Evolutionary conservation across 2,113 vertebrate species (phyloP).

Genomic region (Brachirus orientalis): DNA sequence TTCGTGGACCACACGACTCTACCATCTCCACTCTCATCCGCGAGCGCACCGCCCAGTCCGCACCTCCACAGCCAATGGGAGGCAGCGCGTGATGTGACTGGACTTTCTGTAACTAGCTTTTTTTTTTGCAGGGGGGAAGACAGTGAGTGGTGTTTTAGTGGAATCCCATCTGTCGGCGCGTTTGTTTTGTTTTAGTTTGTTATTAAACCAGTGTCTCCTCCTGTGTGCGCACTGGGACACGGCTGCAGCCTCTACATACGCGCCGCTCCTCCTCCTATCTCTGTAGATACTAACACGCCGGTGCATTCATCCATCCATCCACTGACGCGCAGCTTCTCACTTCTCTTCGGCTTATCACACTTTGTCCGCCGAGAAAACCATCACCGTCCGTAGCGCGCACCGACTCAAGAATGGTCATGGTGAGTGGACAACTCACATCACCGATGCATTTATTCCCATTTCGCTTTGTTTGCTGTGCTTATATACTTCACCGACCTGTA

Average conservation of each 20-base stretch:
- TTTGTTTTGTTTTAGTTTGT: conserved; percentile 59
- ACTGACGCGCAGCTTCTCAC: conserved; percentile 39
- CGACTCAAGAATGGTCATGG: conserved; percentile 97
- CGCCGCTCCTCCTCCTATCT: not conserved
- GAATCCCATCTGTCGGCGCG: conserved; percentile 60
- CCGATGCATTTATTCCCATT: not conserved
- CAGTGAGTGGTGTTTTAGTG: conserved; percentile 2
- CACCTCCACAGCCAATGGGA: conserved; percentile 86
- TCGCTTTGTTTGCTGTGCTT: not conserved
- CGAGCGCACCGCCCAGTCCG: conserved; percentile 63
- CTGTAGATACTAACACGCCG: not conserved
- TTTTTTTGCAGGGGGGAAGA: conserved; percentile 41
- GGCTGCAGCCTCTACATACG: conserved; percentile 7
- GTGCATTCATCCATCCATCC: conserved; percentile 55
- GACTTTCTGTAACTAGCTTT: conserved; percentile 87
- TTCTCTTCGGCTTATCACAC: conserved; percentile 31
- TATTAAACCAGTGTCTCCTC: not conserved
- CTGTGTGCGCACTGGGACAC: not conserved
- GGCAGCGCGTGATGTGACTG: conserved; percentile 83
- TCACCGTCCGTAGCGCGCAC: conserved; percentile 41
- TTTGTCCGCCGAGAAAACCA: conserved; percentile 31
- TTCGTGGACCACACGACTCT: conserved; percentile 24
- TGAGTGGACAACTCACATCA: conserved; percentile 83
- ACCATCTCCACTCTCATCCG: conserved; percentile 57
- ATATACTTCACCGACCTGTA: too few relatives aligned